A percentile compares a stretch with the other conserved stretches of the same genome.
phyloP scores from a whole-genome alignment of 2,797 vertebrate species.

The Cygnus olor region DNA sequence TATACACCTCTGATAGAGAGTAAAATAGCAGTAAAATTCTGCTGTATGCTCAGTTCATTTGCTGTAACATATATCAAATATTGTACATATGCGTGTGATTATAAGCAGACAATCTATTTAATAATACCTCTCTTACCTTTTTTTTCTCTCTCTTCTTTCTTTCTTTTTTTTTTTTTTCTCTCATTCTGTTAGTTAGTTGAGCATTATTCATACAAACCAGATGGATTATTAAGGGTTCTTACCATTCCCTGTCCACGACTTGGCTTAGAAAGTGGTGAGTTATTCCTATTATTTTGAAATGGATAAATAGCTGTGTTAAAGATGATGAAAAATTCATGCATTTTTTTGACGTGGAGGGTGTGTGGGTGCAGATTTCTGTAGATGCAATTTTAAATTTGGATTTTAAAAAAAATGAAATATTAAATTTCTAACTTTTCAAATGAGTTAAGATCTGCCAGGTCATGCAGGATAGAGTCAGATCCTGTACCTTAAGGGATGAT shows the following conservation, averaged over 20 bases:
- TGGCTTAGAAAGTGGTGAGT: constrained; percentile 73
- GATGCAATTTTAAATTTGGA: not conserved
- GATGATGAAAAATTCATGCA: not conserved
- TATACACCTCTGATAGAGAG: not conserved
- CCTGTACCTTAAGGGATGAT: not conserved
- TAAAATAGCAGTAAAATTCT: not conserved
- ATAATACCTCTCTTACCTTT: not conserved
- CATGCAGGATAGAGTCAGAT: not conserved
- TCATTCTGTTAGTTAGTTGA: constrained; percentile 88
- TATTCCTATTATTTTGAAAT: not conserved
- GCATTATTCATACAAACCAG: constrained; percentile 97
- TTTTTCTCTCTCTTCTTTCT: not conserved
- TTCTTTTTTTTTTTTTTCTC: not conserved
- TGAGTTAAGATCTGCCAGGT: not conserved
- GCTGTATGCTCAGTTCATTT: not conserved
- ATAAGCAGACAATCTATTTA: not conserved
- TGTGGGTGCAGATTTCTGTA: not conserved
- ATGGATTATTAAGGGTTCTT: constrained; percentile 91
- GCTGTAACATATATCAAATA: not conserved
- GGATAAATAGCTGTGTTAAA: not conserved
- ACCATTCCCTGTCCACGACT: constrained; percentile 85
- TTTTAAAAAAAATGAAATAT: not conserved
- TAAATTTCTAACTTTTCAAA: not conserved
- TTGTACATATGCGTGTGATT: not conserved
- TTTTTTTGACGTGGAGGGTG: not conserved